A percentile compares a stretch with the other conserved stretches of the same genome.
phyloP scores from a whole-genome alignment of 2,888 invertebrate species.

The Pomacea canaliculata region DNA sequence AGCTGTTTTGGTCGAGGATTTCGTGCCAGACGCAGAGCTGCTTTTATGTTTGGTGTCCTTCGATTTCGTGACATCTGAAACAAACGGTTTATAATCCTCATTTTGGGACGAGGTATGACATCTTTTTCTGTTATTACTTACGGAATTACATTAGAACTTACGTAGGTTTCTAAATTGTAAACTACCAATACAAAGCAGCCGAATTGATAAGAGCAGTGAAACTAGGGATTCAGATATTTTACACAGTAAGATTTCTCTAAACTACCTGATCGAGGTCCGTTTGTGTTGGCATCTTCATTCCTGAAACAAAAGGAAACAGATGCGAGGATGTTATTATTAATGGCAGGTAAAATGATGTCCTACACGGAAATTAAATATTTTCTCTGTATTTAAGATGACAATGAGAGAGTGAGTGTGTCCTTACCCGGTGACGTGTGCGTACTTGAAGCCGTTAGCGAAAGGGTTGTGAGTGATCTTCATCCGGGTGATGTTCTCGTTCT shows the following conservation, averaged over 20 bases:
- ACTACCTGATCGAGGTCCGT: conserved; percentile 3
- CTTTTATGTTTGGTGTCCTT: background rate
- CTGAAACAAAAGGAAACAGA: conserved; percentile 5
- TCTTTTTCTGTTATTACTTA: no score
- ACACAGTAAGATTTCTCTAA: background rate
- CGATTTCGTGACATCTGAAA: background rate
- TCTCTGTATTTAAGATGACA: background rate
- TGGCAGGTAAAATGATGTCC: no score
- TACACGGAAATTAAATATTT: no score
- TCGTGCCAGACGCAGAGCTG: background rate
- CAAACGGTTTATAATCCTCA: background rate
- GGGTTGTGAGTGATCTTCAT: conserved; percentile 55
- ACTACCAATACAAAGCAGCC: no score
- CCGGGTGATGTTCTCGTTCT: conserved; percentile 47
- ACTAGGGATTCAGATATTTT: background rate
- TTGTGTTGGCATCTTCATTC: conserved; percentile 10
- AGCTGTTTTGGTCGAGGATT: background rate
- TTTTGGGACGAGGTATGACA: no score
- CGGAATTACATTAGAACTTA: no score
- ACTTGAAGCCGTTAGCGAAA: conserved; percentile 53
- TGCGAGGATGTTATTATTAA: no score
- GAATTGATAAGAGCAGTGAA: no score
- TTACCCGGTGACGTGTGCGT: conserved; percentile 25
- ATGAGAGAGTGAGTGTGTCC: background rate
- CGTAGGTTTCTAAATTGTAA: no score